These are phyloP conservation scores for Chaetoderma sp. DNA, from an alignment of 2,888 invertebrate species.

Conservation along the genomic window DNA sequence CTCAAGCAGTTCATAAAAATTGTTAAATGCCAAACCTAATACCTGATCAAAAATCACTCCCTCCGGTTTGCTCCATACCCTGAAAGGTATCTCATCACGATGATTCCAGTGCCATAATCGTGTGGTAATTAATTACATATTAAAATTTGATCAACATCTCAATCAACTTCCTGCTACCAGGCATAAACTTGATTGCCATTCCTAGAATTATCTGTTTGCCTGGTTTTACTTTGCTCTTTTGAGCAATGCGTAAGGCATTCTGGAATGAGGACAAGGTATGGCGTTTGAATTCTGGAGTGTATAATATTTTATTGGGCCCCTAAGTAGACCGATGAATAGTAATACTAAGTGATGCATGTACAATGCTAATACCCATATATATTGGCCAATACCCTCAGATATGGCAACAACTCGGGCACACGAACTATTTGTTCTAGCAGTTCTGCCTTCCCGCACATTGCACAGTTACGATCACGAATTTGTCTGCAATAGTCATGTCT, in stretches of 20 bases:
- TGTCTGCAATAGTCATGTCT: too few species aligned
- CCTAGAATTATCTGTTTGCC: conserved; percentile 21
- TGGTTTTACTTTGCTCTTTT: conserved; percentile 16
- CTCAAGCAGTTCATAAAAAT: conserved; percentile 20
- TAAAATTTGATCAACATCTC: conserved; percentile 21
- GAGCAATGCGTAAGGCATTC: conserved; percentile 22
- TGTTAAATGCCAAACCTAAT: conserved; percentile 23
- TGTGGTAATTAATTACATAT: conserved; percentile 15
- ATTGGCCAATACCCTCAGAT: too few species aligned
- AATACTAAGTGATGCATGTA: too few species aligned
- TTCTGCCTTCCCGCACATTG: too few species aligned
- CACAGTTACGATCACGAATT: too few species aligned
- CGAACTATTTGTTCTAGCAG: too few species aligned
- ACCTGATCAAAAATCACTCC: background rate
- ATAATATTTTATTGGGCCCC: background rate
- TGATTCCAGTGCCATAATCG: conserved; percentile 18
- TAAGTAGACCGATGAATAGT: too few species aligned
- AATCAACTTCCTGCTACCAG: conserved; percentile 23
- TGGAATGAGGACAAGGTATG: conserved; percentile 12
- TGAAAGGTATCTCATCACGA: background rate
- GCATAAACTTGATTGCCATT: conserved; percentile 19
- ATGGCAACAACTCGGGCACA: too few species aligned
- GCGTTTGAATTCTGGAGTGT: conserved; percentile 5
- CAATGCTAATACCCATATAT: too few species aligned
- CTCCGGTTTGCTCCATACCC: conserved; percentile 3